These are phyloP conservation scores for Maniola hyperantus DNA, from an alignment of 2,888 invertebrate genomes.

Conservation along the genomic window DNA sequence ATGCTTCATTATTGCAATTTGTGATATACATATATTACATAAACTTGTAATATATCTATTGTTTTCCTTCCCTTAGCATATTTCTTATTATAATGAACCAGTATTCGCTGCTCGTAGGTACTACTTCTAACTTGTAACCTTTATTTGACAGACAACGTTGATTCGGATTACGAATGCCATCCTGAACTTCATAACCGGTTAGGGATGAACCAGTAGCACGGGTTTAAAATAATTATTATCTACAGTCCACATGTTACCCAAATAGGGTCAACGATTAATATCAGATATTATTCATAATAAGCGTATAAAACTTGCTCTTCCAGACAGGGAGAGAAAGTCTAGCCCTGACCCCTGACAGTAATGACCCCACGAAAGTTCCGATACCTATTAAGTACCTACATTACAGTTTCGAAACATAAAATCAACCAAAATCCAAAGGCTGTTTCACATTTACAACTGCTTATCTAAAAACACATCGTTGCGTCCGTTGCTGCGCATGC, in stretches of 20 bases:
- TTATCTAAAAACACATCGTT: too few species aligned
- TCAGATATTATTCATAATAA: not conserved
- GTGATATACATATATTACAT: too few species aligned
- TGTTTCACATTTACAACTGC: not conserved
- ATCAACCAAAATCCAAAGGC: not conserved
- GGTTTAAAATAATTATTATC: conserved; percentile 9
- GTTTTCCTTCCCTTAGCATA: too few species aligned
- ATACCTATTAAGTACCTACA: not conserved
- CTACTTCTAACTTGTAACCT: too few species aligned
- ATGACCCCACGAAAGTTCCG: not conserved
- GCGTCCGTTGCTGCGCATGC: too few species aligned
- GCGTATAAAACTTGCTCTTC: not conserved
- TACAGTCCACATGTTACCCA: not conserved
- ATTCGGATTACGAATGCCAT: not conserved
- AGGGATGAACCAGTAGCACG: conserved; percentile 9
- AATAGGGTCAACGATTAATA: conserved; percentile 6
- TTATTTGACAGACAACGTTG: not conserved
- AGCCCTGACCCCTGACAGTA: too few species aligned
- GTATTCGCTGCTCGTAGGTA: too few species aligned
- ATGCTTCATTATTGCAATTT: too few species aligned
- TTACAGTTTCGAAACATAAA: not conserved
- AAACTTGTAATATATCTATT: too few species aligned
- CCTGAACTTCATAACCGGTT: conserved; percentile 7
- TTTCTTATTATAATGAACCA: too few species aligned
- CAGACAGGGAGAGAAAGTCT: not conserved